phyloP scores from a whole-genome alignment of 2,888 invertebrate species.

The Diarsia rubi region DNA sequence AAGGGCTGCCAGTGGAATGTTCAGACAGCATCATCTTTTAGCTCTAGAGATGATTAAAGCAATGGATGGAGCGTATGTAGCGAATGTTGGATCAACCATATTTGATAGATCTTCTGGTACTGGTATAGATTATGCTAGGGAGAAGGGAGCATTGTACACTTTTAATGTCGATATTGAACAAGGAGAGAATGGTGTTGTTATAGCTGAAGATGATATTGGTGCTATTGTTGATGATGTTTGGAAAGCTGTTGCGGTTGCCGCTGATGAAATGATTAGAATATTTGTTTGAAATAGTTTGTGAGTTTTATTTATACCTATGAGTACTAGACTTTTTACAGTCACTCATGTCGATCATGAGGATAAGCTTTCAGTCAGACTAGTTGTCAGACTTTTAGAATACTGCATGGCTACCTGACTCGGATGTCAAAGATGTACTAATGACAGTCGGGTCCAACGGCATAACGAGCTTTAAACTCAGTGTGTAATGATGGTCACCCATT shows the following conservation, averaged over 20 bases:
- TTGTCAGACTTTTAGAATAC: too few relatives aligned
- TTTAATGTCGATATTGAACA: slow-evolving; percentile 80
- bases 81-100: slow-evolving; percentile 77
- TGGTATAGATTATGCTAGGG: slow-evolving; percentile 79
- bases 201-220: slow-evolving; percentile 78
- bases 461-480: too few relatives aligned
- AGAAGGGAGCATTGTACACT: slow-evolving; percentile 74
- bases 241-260: slow-evolving; percentile 78
- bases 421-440: too few relatives aligned
- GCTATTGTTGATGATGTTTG: slow-evolving; percentile 79
- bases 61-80: slow-evolving; percentile 73
- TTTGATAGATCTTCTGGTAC: slow-evolving; percentile 83
- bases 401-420: too few relatives aligned
- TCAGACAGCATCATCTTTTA: slow-evolving; percentile 78
- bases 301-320: not conserved
- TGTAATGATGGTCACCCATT: too few relatives aligned
- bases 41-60: slow-evolving; percentile 77
- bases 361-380: too few relatives aligned
- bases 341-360: too few relatives aligned
- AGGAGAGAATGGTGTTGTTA: slow-evolving; percentile 74
- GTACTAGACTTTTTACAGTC: not conserved
- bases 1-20: slow-evolving; percentile 82
- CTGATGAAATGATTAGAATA: slow-evolving; percentile 65
- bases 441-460: too few relatives aligned
- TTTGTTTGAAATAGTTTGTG: slow-evolving; percentile 4